A percentile compares a stretch with the other conserved stretches of the same genome.
phyloP scores from a whole-genome alignment of 2,888 invertebrate species.

The Ochropacha duplaris region DNA sequence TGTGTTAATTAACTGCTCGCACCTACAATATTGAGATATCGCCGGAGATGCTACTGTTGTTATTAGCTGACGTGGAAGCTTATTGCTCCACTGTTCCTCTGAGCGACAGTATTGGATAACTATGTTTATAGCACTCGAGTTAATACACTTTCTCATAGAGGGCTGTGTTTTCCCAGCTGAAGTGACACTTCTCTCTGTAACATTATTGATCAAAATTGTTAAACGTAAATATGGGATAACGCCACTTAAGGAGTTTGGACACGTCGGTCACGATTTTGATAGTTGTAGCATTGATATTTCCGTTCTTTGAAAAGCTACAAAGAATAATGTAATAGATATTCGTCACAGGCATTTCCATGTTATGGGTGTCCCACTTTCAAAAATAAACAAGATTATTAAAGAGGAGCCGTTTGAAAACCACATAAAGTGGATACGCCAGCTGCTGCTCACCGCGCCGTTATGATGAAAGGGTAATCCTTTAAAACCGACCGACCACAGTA shows the following conservation, averaged over 20 bases:
- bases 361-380: constrained; percentile 71
- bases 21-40: constrained; percentile 82
- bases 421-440: constrained; percentile 77
- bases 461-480: constrained; percentile 74
- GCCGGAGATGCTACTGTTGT: constrained; percentile 75
- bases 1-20: constrained; percentile 81
- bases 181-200: not conserved
- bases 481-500: constrained; percentile 65
- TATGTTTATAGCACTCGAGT: constrained; percentile 18
- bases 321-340: constrained; percentile 29
- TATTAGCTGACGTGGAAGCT: constrained; percentile 75
- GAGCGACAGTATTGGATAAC: constrained; percentile 29
- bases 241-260: not conserved
- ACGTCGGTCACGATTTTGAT: not conserved
- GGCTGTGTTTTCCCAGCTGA: not conserved
- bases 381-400: constrained; percentile 81
- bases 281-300: not conserved
- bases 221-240: not conserved
- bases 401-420: constrained; percentile 73
- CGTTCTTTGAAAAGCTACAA: constrained; percentile 6
- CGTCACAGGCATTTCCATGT: constrained; percentile 57
- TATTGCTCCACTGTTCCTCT: constrained; percentile 69
- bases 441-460: constrained; percentile 73
- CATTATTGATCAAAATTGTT: not conserved
- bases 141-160: constrained; percentile 22